Evolutionary conservation across 2,797 vertebrate genomes (phyloP), one percentile per base, ranked within the genome.

Genomic region (Botia kubotai): DNA sequence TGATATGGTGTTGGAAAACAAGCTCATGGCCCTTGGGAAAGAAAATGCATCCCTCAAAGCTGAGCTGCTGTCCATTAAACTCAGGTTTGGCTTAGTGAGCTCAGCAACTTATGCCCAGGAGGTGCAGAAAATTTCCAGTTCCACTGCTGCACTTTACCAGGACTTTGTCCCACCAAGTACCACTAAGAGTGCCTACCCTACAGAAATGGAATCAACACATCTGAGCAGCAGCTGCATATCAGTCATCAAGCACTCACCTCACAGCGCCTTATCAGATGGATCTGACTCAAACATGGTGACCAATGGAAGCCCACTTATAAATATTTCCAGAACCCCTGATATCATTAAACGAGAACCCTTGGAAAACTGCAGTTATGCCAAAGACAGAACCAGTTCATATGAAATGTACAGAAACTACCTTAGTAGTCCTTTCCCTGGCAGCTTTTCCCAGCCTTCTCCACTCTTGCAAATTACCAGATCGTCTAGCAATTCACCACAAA

Each of bases 1-100:
- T 6, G 97, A 99, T 91, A 95, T 99, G 93, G 97, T 99, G 83
- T 92, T 99, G 17, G 98, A 99, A 93, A 99, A 95, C 92, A 97
- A 97, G 89, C 91, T 99, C 77, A 95, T 98, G 87, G 97, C 94
- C 0, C 93, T 99, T 13, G 97, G 97, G 26, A 96, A 98, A 85
- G 98, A 99, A 85, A 99, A 99, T 3, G 94, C 96, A 52, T 95
- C 95, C 72, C 91, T 99, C 58, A 98, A 96, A 89, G 94, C 96
- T 0, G 97, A 99, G 87, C 91, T 99, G 85, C 94, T 99, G 69
- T 94, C 96, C 0, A 82, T 99, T 70, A 99, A 99, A 89, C 88
- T 98, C 0, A 97, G 96, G 88, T 99, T 97, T 60, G 98, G 98
- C 81, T 93, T 99, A 84, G 92, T 98, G 82, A 98, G 93, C 89